Base-by-base conservation (phyloP, 2,113 vertebrate species). In the Rhipidura dahli region DNA sequence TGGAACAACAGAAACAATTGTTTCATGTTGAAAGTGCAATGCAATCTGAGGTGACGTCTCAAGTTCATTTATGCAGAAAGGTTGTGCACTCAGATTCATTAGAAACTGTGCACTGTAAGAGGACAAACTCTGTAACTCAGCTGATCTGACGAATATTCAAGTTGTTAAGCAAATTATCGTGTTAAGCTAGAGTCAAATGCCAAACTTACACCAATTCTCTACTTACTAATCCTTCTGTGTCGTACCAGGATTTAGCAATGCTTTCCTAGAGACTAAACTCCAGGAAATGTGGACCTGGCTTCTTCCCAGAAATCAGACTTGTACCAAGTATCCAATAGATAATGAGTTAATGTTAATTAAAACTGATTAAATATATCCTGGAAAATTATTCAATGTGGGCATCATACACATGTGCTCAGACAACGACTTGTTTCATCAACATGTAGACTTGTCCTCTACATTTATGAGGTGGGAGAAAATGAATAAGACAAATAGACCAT, bases 1-100 rank as follows among this genome's bases (percentile, higher is more conserved):
- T 79, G 60, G 78, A 92, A 64, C 88, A 92, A 84, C 94, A 96
- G 80, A 69, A 94, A 92, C 69, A 65, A 93, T 87, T 53, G 69
- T 89, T 92, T 84, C 69, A 45, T 57, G 65, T 69, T 91, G 19
- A 39, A 90, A 93, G 49, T 28, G 64, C 60, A 69, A 51, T 1
- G 6, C 37, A 71, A 72, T 71, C 83, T 26, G 80, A 73, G 90
- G 83, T 61, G 96, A 87, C 27, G 0, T 65, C 80, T 89, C 86
- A 54, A 84, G 77, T 54, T 92, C 90, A 84, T 45, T 79, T 92
- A 20, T 17, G 61, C 83, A 92, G 86, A 95, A 93, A 89, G 86
- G 72, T 45, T 91, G 65, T 42, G 53, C 53, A 15, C 69, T 86
- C 60, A 26, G 50, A 89, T 49, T 75, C 90, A 39, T 78, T 70